phyloP scores from a whole-genome alignment of 2,797 vertebrate genomes.

The Mergus octosetaceus region DNA sequence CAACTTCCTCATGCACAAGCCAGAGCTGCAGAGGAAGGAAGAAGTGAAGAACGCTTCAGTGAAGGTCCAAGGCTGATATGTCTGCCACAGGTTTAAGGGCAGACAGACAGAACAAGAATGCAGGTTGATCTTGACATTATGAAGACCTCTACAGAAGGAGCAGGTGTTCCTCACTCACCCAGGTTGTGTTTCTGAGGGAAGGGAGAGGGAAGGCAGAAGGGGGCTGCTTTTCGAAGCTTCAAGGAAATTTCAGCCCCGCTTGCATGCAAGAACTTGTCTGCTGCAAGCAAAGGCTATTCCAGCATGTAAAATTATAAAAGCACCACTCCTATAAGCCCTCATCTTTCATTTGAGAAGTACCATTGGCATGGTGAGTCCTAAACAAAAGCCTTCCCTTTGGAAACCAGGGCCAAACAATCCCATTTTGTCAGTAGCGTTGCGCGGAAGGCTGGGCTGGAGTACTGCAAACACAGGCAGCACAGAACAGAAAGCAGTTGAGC shows the following conservation, averaged over 20 bases:
- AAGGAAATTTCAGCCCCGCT: neutral
- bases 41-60: neutral
- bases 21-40: neutral
- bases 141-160: neutral
- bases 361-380: neutral
- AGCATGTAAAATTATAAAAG: neutral
- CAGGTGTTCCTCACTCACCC: neutral
- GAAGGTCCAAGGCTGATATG: neutral
- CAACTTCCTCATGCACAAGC: neutral
- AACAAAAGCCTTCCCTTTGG: neutral
- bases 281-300: neutral
- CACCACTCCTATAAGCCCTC: neutral
- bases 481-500: neutral
- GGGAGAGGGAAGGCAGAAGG: rapidly evolving
- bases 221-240: neutral
- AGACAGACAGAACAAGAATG: neutral
- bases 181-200: neutral
- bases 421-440: neutral
- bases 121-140: neutral
- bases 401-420: neutral
- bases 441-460: neutral
- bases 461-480: neutral
- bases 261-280: neutral
- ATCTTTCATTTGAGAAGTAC: neutral
- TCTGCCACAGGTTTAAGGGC: neutral